These are phyloP conservation scores for Campaea margaritaria DNA, from an alignment of 2,888 invertebrate species.

Conservation along the genomic window DNA sequence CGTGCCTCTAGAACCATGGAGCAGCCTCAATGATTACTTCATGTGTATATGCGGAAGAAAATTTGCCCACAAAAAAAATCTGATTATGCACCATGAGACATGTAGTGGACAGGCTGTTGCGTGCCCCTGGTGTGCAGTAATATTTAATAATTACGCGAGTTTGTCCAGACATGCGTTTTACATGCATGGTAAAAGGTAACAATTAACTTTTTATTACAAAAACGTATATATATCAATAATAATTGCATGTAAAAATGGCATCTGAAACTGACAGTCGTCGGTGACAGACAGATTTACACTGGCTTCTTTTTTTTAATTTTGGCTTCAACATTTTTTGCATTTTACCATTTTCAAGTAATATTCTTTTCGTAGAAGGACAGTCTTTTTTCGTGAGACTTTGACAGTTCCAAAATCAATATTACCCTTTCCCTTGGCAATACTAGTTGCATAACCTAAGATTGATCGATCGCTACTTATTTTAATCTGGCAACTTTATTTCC, in stretches of 20 bases:
- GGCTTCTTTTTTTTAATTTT: too few relatives aligned
- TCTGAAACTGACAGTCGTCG: too few relatives aligned
- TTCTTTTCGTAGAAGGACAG: too few relatives aligned
- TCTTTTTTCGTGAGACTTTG: too few relatives aligned
- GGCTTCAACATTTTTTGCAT: too few relatives aligned
- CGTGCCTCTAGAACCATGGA: slow-evolving; percentile 30
- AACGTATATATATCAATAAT: not conserved
- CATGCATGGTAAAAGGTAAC: slow-evolving; percentile 49
- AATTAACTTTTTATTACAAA: slow-evolving; percentile 5
- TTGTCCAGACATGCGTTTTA: slow-evolving; percentile 42
- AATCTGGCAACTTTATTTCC: too few relatives aligned
- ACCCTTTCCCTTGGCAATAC: not conserved
- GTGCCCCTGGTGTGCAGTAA: slow-evolving; percentile 51
- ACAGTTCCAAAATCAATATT: too few relatives aligned
- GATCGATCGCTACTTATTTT: too few relatives aligned
- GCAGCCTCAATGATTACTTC: slow-evolving; percentile 40
- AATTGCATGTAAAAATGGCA: too few relatives aligned
- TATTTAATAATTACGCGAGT: slow-evolving; percentile 51
- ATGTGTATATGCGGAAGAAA: slow-evolving; percentile 37
- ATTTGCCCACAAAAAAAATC: slow-evolving; percentile 18
- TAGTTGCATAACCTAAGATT: not conserved
- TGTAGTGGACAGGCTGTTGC: slow-evolving; percentile 17
- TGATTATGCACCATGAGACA: slow-evolving; percentile 22
- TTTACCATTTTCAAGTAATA: too few relatives aligned
- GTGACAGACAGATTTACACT: too few relatives aligned